Percentiles rank a stretch among this genome's conserved stretches.
These are phyloP conservation scores for Sycophila sp. DNA, from an alignment of 1,140 invertebrate genomes.

Conservation along the genomic window DNA sequence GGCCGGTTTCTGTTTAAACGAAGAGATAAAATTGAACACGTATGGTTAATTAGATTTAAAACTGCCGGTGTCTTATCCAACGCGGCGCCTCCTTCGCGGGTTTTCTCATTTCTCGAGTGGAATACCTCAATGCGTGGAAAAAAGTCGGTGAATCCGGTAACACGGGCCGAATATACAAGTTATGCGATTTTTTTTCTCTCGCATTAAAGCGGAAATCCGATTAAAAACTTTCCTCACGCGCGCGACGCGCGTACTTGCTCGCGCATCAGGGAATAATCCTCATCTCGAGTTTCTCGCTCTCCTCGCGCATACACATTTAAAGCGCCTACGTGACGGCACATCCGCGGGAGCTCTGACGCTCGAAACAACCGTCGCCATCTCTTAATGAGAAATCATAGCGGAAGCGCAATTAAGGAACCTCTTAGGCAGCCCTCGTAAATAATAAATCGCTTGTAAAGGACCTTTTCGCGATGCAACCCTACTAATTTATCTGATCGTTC, in stretches of 20 bases:
- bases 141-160: background rate
- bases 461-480: no score
- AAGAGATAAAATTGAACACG: no score
- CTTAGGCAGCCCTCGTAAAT: background rate
- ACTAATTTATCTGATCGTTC: no score
- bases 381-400: background rate
- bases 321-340: background rate
- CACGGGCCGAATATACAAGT: background rate
- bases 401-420: background rate
- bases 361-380: background rate
- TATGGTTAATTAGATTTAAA: no score
- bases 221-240: conserved; percentile 10
- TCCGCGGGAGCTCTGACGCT: background rate
- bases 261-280: conserved; percentile 3
- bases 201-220: background rate
- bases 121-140: background rate
- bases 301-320: background rate
- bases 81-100: background rate
- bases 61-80: no score
- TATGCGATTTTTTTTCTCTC: background rate
- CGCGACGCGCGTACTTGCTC: no score
- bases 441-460: no score
- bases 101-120: background rate
- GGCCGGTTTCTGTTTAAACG: no score
- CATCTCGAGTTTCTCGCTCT: background rate